These are phyloP conservation scores for Himalopsyche tibetana DNA, from an alignment of 2,888 invertebrate genomes.

Conservation along the genomic window DNA sequence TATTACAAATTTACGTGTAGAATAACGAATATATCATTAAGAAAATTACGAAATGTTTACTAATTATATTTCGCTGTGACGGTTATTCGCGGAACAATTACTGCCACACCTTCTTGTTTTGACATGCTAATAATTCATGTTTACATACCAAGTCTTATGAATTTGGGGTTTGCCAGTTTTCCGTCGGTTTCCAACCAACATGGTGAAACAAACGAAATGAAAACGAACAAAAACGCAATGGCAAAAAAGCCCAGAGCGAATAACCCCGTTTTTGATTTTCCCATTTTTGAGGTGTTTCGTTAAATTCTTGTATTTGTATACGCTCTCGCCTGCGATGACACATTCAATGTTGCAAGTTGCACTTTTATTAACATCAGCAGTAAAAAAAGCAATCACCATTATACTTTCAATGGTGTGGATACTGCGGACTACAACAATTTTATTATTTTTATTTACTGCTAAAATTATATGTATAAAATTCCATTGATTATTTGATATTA, in stretches of 20 bases:
- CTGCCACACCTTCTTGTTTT: slow-evolving; percentile 62
- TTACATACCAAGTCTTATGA: slow-evolving; percentile 85
- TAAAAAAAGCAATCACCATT: no score
- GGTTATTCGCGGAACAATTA: slow-evolving; percentile 11
- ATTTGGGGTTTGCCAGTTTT: slow-evolving; percentile 85
- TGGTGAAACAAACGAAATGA: slow-evolving; percentile 90
- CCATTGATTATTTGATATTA: no score
- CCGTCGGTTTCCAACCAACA: slow-evolving; percentile 93
- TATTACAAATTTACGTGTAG: neutral
- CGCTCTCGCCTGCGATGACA: slow-evolving; percentile 16
- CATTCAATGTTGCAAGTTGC: neutral
- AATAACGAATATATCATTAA: no score
- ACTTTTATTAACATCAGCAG: no score
- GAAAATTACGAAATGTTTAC: neutral
- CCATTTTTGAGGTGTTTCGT: slow-evolving; percentile 70
- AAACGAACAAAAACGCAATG: slow-evolving; percentile 82
- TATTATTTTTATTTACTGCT: no score
- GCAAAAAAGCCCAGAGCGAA: slow-evolving; percentile 82
- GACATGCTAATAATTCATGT: slow-evolving; percentile 17
- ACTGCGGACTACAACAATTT: no score
- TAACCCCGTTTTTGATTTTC: slow-evolving; percentile 81
- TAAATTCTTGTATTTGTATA: slow-evolving; percentile 16
- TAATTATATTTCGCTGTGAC: neutral
- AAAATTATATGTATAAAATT: no score
- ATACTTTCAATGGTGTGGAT: no score